Percentiles rank a stretch among this genome's conserved stretches.
These are phyloP conservation scores for Caretta caretta DNA, from an alignment of 2,113 vertebrate species.

Conservation along the genomic window DNA sequence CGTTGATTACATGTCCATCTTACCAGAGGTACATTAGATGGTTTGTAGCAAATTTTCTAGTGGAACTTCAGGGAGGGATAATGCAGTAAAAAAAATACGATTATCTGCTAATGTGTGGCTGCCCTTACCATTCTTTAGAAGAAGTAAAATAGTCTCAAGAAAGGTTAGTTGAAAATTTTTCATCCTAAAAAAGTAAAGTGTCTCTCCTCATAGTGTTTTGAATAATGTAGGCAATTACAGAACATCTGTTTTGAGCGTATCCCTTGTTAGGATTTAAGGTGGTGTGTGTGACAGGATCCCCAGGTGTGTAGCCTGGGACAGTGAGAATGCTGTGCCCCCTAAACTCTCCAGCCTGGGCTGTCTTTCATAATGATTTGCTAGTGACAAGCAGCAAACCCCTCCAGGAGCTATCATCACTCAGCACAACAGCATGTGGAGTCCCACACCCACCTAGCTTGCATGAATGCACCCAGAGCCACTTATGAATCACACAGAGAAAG, in stretches of 20 bases:
- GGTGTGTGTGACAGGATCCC: not conserved
- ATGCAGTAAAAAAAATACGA: not conserved
- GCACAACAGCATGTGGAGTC: no score
- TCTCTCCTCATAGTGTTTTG: not conserved
- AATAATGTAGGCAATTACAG: not conserved
- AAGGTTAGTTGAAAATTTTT: not conserved
- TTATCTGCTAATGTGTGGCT: not conserved
- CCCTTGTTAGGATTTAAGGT: not conserved
- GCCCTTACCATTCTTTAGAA: not conserved
- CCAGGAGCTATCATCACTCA: no score
- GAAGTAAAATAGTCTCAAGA: not conserved
- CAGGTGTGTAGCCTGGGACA: no score
- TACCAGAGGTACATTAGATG: conserved; percentile 23
- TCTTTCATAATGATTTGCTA: no score
- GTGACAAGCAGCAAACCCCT: no score
- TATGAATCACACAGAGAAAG: no score
- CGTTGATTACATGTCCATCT: conserved; percentile 75
- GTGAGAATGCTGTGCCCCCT: no score
- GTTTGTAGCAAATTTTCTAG: conserved; percentile 40
- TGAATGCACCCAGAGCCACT: no score
- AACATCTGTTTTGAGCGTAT: not conserved
- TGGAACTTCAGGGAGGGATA: conserved; percentile 30
- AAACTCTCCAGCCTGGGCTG: no score
- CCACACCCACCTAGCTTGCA: no score
- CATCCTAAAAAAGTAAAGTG: conserved; percentile 4